Evolutionary conservation across 2,888 invertebrate species (phyloP).

Genomic region (Hoplodrina ambigua): DNA sequence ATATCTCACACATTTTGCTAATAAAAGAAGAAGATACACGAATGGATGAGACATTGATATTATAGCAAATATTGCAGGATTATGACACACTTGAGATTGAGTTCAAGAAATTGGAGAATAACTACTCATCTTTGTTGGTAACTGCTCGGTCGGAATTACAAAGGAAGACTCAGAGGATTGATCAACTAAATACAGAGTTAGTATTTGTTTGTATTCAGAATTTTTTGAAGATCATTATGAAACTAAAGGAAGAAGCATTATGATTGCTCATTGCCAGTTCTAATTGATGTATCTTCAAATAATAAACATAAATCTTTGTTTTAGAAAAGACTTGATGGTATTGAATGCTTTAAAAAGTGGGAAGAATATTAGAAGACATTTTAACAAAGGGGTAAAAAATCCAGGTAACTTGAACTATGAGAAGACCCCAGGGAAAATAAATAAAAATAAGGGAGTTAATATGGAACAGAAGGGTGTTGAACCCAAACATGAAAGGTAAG

Average conservation of each 20-base stretch:
- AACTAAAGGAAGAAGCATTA: neutral
- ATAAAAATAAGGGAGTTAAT: constrained; percentile 35
- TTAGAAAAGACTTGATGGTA: constrained; percentile 81
- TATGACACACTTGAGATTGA: constrained; percentile 79
- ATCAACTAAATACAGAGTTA: constrained; percentile 82
- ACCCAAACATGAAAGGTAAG: constrained; percentile 54
- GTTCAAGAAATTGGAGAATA: constrained; percentile 78
- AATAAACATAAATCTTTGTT: constrained; percentile 55
- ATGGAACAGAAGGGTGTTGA: constrained; percentile 22
- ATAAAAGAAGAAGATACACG: constrained; percentile 49
- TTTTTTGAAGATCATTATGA: too few relatives aligned
- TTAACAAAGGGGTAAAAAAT: constrained; percentile 26
- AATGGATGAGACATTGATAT: constrained; percentile 84
- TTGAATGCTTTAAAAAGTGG: constrained; percentile 73
- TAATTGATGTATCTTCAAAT: neutral
- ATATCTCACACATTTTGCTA: neutral
- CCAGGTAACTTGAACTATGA: constrained; percentile 22
- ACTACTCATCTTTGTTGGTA: constrained; percentile 84
- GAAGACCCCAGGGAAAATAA: constrained; percentile 24
- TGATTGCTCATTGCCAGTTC: neutral
- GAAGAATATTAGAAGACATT: constrained; percentile 54
- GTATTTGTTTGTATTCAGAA: too few relatives aligned
- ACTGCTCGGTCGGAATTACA: constrained; percentile 84
- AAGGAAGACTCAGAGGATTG: constrained; percentile 82
- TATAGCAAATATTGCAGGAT: constrained; percentile 87